phyloP scores from a whole-genome alignment of 2,888 invertebrate species.

The Ennomos erosarius region DNA sequence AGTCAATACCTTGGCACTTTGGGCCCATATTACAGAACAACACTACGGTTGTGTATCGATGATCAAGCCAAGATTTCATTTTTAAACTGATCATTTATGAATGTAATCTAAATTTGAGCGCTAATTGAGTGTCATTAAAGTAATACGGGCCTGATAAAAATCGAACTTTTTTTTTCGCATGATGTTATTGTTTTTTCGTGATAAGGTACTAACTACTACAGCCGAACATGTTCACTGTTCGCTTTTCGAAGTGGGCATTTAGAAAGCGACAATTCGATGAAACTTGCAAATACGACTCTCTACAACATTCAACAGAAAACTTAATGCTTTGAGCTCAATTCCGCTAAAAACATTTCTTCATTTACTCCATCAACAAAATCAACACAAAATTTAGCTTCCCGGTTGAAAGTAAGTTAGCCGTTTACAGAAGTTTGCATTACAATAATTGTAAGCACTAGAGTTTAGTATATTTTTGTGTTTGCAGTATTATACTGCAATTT shows the following conservation, averaged over 20 bases:
- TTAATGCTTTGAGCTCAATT: slow-evolving; percentile 20
- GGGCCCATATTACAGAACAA: too few relatives aligned
- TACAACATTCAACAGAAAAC: slow-evolving; percentile 21
- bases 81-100: too few relatives aligned
- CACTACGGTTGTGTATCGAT: too few relatives aligned
- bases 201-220: slow-evolving; percentile 5
- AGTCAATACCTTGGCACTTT: slow-evolving; percentile 22
- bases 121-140: too few relatives aligned
- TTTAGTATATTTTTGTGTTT: too few relatives aligned
- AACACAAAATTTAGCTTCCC: slow-evolving; percentile 17
- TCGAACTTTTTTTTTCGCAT: too few relatives aligned
- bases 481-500: too few relatives aligned
- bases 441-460: too few relatives aligned
- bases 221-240: neutral
- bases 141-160: too few relatives aligned
- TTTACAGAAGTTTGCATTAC: neutral
- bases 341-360: neutral
- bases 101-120: too few relatives aligned
- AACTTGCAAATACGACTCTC: slow-evolving; percentile 24
- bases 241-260: slow-evolving; percentile 2
- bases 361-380: slow-evolving; percentile 12
- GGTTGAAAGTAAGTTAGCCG: slow-evolving; percentile 29
- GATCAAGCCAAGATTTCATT: too few relatives aligned
- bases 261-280: neutral
- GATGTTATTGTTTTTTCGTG: neutral